These are phyloP conservation scores for Glaucidium brasilianum DNA, from an alignment of 2,113 vertebrate genomes.

Conservation along the genomic window DNA sequence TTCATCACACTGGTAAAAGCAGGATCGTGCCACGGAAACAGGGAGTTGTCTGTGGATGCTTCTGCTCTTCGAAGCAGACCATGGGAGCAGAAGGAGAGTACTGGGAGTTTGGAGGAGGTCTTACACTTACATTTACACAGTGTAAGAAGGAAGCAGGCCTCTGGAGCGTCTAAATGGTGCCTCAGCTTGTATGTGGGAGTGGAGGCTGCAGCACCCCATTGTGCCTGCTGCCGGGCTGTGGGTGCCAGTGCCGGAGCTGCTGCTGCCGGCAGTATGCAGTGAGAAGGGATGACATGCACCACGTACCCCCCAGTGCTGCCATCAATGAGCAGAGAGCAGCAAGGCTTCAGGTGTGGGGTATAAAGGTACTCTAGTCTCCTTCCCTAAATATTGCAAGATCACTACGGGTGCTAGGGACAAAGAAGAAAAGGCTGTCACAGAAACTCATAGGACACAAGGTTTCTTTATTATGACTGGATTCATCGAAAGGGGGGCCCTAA, in stretches of 20 bases:
- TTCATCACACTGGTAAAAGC: neutral
- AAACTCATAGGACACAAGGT: neutral
- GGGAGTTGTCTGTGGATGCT: neutral
- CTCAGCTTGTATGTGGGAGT: neutral
- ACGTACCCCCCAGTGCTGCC: accelerated
- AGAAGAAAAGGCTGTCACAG: neutral
- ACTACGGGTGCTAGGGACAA: neutral
- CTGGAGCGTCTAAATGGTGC: neutral
- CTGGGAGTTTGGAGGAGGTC: neutral
- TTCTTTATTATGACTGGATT: neutral
- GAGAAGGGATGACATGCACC: neutral
- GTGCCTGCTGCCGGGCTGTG: accelerated
- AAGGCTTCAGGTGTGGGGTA: neutral
- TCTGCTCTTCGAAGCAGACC: neutral
- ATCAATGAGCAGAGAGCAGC: accelerated
- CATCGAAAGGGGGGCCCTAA: neutral
- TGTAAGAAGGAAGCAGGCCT: neutral
- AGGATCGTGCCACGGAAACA: neutral
- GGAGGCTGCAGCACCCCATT: accelerated
- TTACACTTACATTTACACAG: too few species aligned
- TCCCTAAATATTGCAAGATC: neutral
- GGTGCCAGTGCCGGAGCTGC: neutral
- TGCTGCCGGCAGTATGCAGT: neutral
- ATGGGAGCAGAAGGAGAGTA: neutral
- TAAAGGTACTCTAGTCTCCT: neutral